Base-by-base conservation (phyloP, 2,888 invertebrate genomes). In the Psococerastis gibbosa region DNA sequence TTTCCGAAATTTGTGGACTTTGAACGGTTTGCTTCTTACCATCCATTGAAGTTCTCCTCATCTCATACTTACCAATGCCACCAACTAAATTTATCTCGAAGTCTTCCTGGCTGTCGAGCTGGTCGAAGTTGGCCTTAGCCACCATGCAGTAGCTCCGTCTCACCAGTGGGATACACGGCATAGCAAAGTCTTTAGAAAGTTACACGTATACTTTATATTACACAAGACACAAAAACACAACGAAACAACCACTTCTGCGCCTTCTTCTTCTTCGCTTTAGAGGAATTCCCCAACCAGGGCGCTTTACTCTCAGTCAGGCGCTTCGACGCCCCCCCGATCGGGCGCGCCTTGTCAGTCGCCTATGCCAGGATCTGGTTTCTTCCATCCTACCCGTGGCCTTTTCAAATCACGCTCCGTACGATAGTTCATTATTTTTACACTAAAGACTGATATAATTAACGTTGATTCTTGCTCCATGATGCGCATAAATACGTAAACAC, bases 311-410 rank as follows among this genome's bases (percentile, higher is more conserved):
- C 27, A 27, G 27, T 27, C 27, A 9, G 27, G 27, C n/a, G n/a
- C 27, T 11, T 27, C 27, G 11, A 27, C 43, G 51, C 51, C 43
- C 48, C 49, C 43, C 44, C 46, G 44, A 47, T 48, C 34, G 50
- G 46, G 46, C 50, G 48, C 47, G 48, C 47, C n/a, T 45, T 52
- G 53, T 53, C 53, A 53, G 53, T 53, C 53, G 47, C 53, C 38
- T 18, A 20, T 38, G 6, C 38, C 53, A 44, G 53, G 53, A 49
- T 53, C 53, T 38, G 53, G 53, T 42, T 53, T 53, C 49, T 50
- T 52, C 53, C 53, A 53, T 49, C 53, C 53, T 43, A 52, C 50
- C 46, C 52, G 51, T 33, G 52, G 52, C 35, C 52, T 48, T 43
- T 52, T 52, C 35, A 52, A 47, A 47, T 53, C 53, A 47, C 51